Percentiles rank a stretch among this genome's conserved stretches.
These are phyloP conservation scores for Fringilla coelebs DNA, from an alignment of 2,797 vertebrate genomes.

Conservation along the genomic window DNA sequence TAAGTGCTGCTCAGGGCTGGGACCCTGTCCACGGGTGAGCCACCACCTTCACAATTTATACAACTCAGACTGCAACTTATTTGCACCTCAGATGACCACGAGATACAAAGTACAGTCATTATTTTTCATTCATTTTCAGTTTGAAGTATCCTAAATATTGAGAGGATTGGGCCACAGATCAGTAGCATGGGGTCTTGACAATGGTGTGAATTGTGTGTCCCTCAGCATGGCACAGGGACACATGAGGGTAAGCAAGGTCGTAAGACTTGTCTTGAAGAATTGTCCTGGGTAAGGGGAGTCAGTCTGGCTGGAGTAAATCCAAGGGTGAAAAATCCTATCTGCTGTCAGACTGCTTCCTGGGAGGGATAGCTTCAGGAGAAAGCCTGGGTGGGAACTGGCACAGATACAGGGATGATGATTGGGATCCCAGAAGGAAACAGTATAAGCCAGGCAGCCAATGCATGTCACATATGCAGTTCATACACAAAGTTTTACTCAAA, in stretches of 20 bases:
- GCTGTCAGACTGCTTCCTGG: background rate
- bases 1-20: background rate
- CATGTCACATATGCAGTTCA: background rate
- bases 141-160: conserved; percentile 4
- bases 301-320: conserved; percentile 48
- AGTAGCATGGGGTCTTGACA: background rate
- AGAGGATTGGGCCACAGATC: background rate
- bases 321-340: conserved; percentile 12
- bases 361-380: background rate
- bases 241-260: background rate
- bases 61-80: background rate
- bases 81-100: background rate
- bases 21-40: background rate
- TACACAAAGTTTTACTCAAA: background rate
- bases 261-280: conserved; percentile 37
- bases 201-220: conserved; percentile 36
- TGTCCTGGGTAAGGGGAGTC: conserved; percentile 43
- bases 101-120: conserved; percentile 1
- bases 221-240: background rate
- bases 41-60: background rate
- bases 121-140: conserved; percentile 16
- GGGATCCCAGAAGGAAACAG: background rate
- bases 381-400: background rate
- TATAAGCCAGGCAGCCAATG: background rate
- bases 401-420: background rate